Percentiles rank a stretch among this genome's conserved stretches.
Conservation (phyloP, 2,113 vertebrate species). For the Malurus elegans region DNA sequence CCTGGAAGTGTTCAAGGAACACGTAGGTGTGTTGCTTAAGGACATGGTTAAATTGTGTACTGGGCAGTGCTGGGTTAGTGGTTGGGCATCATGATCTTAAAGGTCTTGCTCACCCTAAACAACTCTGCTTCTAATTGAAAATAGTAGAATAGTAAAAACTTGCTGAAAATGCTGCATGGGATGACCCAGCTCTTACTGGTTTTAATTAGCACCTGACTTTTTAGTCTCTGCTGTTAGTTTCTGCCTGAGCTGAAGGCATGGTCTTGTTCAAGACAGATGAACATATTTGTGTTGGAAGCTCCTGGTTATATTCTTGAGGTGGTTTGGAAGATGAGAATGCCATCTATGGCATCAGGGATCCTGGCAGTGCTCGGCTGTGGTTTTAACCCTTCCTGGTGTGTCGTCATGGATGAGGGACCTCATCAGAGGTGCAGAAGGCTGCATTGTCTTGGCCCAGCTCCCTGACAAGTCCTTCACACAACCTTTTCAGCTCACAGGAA, state of each 20-base stretch:
- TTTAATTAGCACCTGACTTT: background rate
- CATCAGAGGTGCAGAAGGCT: background rate
- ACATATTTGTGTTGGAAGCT: background rate
- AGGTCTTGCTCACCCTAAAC: background rate
- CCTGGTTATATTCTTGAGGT: background rate
- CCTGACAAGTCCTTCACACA: background rate
- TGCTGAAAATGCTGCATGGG: background rate
- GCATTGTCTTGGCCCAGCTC: background rate
- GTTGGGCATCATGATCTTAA: background rate
- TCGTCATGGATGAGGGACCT: rapidly evolving
- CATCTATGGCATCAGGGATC: background rate
- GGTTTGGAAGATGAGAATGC: background rate
- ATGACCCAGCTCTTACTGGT: background rate
- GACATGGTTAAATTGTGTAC: background rate
- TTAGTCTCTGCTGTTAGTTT: background rate
- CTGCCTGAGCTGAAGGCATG: background rate
- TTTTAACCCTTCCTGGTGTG: background rate
- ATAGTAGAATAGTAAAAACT: background rate
- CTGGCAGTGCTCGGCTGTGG: background rate
- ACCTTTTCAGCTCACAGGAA: background rate
- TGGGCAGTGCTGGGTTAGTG: background rate
- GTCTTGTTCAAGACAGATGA: background rate
- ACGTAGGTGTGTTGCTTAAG: background rate
- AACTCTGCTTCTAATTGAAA: background rate
- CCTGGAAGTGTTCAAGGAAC: background rate